Conservation (phyloP, 1,140 invertebrate genomes). For the Anastatus disparis region DNA sequence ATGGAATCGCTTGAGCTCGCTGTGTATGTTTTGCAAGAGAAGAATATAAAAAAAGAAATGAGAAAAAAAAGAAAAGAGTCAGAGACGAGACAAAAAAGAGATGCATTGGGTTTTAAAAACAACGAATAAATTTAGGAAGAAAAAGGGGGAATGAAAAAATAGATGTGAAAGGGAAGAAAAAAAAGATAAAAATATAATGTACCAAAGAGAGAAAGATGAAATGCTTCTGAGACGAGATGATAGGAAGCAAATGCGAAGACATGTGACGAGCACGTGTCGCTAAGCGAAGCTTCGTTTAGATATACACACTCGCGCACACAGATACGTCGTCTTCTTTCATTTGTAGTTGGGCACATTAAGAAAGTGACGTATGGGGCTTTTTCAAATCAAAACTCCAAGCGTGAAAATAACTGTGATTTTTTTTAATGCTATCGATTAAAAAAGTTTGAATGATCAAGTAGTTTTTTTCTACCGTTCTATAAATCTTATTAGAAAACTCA, state of each 20-base stretch:
- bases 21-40: slow-evolving; percentile 39
- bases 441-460: not conserved
- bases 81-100: not conserved
- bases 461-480: not conserved
- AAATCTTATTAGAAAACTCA: not conserved
- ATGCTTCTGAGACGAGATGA: slow-evolving; percentile 32
- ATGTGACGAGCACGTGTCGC: slow-evolving; percentile 65
- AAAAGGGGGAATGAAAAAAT: not conserved
- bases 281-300: slow-evolving; percentile 30
- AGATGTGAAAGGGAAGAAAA: not conserved
- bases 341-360: too few relatives aligned
- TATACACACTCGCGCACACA: not conserved
- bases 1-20: slow-evolving; percentile 56
- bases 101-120: slow-evolving; percentile 26
- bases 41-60: not conserved
- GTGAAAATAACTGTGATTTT: not conserved
- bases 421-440: not conserved
- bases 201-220: slow-evolving; percentile 16
- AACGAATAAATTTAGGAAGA: slow-evolving; percentile 34
- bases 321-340: not conserved
- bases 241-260: slow-evolving; percentile 47
- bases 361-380: slow-evolving; percentile 16
- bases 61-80: slow-evolving; percentile 4
- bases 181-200: slow-evolving; percentile 39
- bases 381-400: slow-evolving; percentile 8